phyloP scores from a whole-genome alignment of 1,140 invertebrate species.

The Dysdera silvatica region DNA sequence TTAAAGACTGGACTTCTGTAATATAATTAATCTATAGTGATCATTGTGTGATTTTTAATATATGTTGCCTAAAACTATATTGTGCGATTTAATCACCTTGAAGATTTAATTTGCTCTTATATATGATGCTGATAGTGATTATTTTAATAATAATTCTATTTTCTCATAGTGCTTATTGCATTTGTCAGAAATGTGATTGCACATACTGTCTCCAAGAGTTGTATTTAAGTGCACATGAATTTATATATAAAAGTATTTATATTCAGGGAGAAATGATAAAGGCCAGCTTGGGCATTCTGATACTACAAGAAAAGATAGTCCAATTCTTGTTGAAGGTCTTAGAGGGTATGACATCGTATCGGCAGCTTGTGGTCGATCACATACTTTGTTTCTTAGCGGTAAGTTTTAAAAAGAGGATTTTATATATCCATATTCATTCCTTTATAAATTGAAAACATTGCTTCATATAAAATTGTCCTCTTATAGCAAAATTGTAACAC shows the following conservation, averaged over 20 bases:
- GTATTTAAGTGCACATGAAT: background rate
- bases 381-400: conserved; percentile 79
- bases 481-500: background rate
- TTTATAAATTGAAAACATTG: background rate
- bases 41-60: too few relatives aligned
- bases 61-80: too few relatives aligned
- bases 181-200: background rate
- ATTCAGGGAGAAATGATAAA: conserved; percentile 62
- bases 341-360: conserved; percentile 69
- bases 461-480: background rate
- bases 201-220: background rate
- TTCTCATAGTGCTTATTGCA: background rate
- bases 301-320: conserved; percentile 61
- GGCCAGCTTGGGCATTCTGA: conserved; percentile 83
- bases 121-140: background rate
- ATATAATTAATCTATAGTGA: too few relatives aligned
- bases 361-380: conserved; percentile 75
- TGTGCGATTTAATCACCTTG: too few relatives aligned
- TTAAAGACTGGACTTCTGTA: too few relatives aligned
- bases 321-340: conserved; percentile 63
- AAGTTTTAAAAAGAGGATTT: too few relatives aligned
- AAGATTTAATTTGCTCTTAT: background rate
- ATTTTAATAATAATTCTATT: background rate
- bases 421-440: too few relatives aligned
- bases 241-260: background rate